Conservation (phyloP, 2,113 vertebrate species). For the Chionis minor region DNA sequence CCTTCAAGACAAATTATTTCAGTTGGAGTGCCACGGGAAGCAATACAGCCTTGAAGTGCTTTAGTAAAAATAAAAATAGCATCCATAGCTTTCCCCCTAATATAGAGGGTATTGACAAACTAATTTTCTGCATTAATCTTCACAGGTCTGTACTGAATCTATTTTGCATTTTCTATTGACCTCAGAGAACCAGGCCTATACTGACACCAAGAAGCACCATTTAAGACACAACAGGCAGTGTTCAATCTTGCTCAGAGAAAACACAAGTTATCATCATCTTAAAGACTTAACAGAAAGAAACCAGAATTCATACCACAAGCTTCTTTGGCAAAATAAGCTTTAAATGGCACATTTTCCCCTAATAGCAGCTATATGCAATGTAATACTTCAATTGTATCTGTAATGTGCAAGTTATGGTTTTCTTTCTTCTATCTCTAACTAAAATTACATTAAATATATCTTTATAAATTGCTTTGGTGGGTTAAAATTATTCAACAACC, state of each 20-base stretch:
- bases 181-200: neutral
- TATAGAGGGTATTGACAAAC: neutral
- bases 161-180: neutral
- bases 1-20: neutral
- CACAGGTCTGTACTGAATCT: neutral
- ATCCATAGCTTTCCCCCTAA: neutral
- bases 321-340: neutral
- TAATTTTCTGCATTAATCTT: neutral
- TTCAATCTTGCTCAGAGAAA: neutral
- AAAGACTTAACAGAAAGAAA: neutral
- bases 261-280: neutral
- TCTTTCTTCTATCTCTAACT: neutral
- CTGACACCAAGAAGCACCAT: neutral
- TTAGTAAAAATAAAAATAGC: neutral
- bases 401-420: accelerated
- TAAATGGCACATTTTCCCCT: neutral
- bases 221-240: neutral
- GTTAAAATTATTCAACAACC: neutral
- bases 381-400: neutral
- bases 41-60: neutral
- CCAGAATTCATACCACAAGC: neutral
- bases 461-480: neutral
- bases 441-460: neutral
- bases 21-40: neutral
- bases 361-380: neutral